These are phyloP conservation scores for Brachymystax lenok DNA, from an alignment of 2,797 vertebrate genomes.

Conservation along the genomic window DNA sequence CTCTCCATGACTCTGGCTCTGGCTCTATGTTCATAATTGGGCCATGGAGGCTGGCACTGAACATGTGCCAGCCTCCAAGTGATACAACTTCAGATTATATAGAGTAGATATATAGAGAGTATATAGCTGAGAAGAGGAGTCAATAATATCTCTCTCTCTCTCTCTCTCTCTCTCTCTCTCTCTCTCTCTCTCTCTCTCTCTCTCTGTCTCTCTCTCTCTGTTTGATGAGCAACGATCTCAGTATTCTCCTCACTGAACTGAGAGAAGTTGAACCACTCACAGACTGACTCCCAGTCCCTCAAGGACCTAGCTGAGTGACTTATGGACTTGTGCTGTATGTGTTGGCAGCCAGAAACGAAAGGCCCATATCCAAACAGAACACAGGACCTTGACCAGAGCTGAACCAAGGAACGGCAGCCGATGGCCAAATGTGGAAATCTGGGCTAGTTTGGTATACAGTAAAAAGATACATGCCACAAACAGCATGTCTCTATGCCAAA, in stretches of 20 bases:
- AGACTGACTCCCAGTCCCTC: constrained; percentile 18
- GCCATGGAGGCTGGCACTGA: constrained; percentile 59
- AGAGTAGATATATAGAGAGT: too few relatives aligned
- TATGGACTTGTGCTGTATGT: constrained; percentile 63
- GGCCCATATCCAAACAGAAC: constrained; percentile 57
- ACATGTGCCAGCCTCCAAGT: constrained; percentile 19
- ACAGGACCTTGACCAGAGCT: constrained; percentile 53
- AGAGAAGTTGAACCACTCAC: constrained; percentile 30
- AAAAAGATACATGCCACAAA: constrained; percentile 32
- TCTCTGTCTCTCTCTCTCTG: constrained; percentile 13
- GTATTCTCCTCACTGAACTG: constrained; percentile 38
- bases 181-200: background rate
- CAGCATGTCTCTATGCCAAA: background rate
- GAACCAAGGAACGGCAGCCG: constrained; percentile 53
- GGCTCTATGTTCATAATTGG: constrained; percentile 51
- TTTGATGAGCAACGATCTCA: constrained; percentile 11
- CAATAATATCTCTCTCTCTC: constrained; percentile 7
- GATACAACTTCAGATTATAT: constrained; percentile 3
- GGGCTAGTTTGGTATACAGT: constrained; percentile 16
- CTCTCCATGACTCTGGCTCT: constrained; percentile 33
- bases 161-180: background rate
- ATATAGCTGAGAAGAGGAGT: constrained; percentile 31
- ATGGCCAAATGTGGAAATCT: constrained; percentile 51
- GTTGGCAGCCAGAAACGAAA: constrained; percentile 61
- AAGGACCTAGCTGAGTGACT: constrained; percentile 50